Conservation (phyloP, 2,888 invertebrate genomes). For the Mesorhabditis belari region DNA sequence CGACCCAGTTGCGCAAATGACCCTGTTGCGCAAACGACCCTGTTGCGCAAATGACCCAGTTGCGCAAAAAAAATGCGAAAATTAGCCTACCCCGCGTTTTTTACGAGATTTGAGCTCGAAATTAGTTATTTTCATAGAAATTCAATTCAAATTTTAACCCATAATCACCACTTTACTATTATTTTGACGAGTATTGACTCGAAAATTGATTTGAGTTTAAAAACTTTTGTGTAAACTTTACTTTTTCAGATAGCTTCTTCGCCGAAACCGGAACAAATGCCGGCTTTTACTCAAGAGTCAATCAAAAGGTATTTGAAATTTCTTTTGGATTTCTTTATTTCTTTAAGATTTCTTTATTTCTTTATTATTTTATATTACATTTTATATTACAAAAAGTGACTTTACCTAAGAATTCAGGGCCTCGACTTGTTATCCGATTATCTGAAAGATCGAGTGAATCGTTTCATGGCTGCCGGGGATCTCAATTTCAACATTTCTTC, state of each 20-base stretch:
- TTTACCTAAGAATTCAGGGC: too few relatives aligned
- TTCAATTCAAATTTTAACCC: too few relatives aligned
- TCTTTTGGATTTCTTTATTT: too few relatives aligned
- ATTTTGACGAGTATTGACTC: too few relatives aligned
- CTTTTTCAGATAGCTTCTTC: slow-evolving; percentile 44
- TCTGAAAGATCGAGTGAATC: slow-evolving; percentile 36
- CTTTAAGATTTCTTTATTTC: too few relatives aligned
- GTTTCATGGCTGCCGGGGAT: slow-evolving; percentile 47
- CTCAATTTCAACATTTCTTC: slow-evolving; percentile 46
- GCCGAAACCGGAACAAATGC: slow-evolving; percentile 44
- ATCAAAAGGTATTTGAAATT: slow-evolving; percentile 19
- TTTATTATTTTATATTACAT: too few relatives aligned
- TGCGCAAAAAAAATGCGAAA: background rate
- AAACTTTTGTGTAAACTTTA: background rate
- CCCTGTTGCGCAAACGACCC: too few relatives aligned
- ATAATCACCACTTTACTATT: too few relatives aligned
- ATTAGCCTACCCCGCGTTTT: background rate
- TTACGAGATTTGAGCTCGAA: background rate
- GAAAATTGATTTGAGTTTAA: too few relatives aligned
- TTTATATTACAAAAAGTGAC: too few relatives aligned
- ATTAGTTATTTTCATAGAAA: too few relatives aligned
- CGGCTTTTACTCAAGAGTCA: slow-evolving; percentile 42
- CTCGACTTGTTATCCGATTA: slow-evolving; percentile 39
- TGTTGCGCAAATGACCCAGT: background rate
- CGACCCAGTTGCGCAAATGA: too few relatives aligned